phyloP scores from a whole-genome alignment of 2,888 invertebrate genomes.

The Lymantria dispar region DNA sequence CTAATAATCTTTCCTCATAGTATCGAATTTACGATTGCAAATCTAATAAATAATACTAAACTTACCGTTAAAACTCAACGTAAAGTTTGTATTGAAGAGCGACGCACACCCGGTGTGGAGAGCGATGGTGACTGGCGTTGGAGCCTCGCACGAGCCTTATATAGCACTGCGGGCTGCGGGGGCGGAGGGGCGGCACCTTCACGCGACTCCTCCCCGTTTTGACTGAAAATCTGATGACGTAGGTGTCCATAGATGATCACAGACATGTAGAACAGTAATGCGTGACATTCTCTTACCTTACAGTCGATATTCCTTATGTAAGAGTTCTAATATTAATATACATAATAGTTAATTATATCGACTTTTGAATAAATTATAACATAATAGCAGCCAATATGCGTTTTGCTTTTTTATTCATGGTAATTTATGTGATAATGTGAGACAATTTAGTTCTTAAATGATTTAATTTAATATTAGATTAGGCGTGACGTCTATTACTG shows the following conservation, averaged over 20 bases:
- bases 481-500: too few species aligned
- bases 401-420: too few species aligned
- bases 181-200: constrained; percentile 60
- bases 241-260: not conserved
- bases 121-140: constrained; percentile 42
- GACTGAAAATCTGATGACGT: constrained; percentile 46
- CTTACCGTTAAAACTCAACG: constrained; percentile 67
- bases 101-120: constrained; percentile 37
- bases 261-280: too few species aligned
- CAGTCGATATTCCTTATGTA: too few species aligned
- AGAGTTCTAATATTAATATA: too few species aligned
- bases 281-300: too few species aligned
- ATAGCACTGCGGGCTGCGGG: constrained; percentile 49
- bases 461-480: too few species aligned
- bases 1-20: not conserved
- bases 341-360: too few species aligned
- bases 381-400: too few species aligned
- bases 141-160: constrained; percentile 51
- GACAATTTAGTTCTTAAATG: too few species aligned
- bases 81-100: constrained; percentile 56
- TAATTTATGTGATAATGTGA: too few species aligned
- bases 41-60: constrained; percentile 18
- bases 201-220: constrained; percentile 61
- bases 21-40: not conserved
- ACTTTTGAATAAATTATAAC: too few species aligned